Percentiles rank a stretch among this genome's conserved stretches.
These are phyloP conservation scores for Emmelina monodactyla DNA, from an alignment of 2,888 invertebrate species.

Conservation along the genomic window DNA sequence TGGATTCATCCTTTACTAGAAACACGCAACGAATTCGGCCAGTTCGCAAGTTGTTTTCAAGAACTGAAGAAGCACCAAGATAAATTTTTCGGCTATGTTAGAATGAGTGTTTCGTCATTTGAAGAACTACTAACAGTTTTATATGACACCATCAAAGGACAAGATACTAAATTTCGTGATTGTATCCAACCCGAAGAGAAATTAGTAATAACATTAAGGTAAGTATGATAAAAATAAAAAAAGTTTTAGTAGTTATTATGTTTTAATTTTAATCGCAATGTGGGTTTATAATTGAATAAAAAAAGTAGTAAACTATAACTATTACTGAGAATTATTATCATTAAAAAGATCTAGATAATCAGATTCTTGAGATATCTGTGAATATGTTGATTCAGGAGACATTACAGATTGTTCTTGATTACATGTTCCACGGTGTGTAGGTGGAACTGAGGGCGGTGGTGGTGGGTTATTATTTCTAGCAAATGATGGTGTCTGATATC, in stretches of 20 bases:
- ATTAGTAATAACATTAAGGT: constrained; percentile 9
- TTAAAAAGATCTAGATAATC: constrained; percentile 12
- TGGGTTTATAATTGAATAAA: constrained; percentile 6
- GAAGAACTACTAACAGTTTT: constrained; percentile 10
- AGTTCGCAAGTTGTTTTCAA: constrained; percentile 16
- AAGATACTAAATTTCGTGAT: constrained; percentile 16
- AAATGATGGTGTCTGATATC: constrained; percentile 15
- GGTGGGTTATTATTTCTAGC: constrained; percentile 15
- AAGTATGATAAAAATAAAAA: constrained; percentile 8
- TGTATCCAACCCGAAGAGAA: constrained; percentile 9
- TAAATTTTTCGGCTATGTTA: constrained; percentile 15
- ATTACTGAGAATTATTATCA: constrained; percentile 13
- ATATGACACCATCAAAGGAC: constrained; percentile 14
- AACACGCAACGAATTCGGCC: constrained; percentile 14
- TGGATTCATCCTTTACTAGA: constrained; percentile 16
- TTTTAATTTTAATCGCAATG: constrained; percentile 8
- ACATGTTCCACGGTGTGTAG: constrained; percentile 13
- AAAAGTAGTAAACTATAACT: constrained; percentile 11
- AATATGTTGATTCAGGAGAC: constrained; percentile 13
- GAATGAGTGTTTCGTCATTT: constrained; percentile 14
- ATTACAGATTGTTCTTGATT: constrained; percentile 12
- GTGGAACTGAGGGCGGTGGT: constrained; percentile 12
- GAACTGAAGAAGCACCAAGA: constrained; percentile 12
- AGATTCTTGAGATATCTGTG: constrained; percentile 12
- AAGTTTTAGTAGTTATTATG: constrained; percentile 6